These are phyloP conservation scores for Mixornis gularis DNA, from an alignment of 2,113 vertebrate genomes.

Conservation along the genomic window DNA sequence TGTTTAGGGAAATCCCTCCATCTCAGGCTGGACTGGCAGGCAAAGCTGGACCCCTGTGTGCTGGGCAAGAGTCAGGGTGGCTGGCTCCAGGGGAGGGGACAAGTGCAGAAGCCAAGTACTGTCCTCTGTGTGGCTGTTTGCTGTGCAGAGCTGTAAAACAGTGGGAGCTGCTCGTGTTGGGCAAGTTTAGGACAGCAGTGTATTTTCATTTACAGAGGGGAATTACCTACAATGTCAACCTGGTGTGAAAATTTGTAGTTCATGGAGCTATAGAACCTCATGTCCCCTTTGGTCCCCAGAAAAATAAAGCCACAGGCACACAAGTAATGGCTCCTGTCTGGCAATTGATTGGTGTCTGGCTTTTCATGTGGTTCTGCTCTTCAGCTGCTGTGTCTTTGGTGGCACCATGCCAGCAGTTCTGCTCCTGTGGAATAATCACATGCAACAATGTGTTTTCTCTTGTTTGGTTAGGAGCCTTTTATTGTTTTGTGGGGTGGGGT, in stretches of 20 bases:
- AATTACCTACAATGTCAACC: not conserved
- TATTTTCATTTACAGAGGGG: not conserved
- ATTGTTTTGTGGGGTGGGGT: not conserved
- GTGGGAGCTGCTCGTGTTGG: accelerated
- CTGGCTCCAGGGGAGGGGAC: not conserved
- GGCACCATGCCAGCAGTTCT: not conserved
- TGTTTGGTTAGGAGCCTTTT: not conserved
- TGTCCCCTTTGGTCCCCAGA: not conserved
- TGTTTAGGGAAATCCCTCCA: not conserved
- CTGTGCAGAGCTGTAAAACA: not conserved
- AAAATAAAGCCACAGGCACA: accelerated
- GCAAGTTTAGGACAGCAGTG: not conserved
- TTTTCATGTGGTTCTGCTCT: not conserved
- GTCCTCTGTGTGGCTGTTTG: not conserved
- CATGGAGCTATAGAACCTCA: not conserved
- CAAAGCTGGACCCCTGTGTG: not conserved
- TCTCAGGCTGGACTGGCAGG: not conserved
- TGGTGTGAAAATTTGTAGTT: not conserved
- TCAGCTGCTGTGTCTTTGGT: not conserved
- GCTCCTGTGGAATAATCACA: not conserved
- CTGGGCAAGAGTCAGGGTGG: not conserved
- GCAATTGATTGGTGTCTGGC: not conserved
- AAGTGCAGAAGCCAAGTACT: not conserved
- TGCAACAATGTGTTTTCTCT: not conserved
- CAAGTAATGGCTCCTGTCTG: not conserved